Percentiles rank a stretch among this genome's conserved stretches.
Evolutionary conservation across 2,113 vertebrate genomes (phyloP).

Genomic region (Nycticebus coucang): DNA sequence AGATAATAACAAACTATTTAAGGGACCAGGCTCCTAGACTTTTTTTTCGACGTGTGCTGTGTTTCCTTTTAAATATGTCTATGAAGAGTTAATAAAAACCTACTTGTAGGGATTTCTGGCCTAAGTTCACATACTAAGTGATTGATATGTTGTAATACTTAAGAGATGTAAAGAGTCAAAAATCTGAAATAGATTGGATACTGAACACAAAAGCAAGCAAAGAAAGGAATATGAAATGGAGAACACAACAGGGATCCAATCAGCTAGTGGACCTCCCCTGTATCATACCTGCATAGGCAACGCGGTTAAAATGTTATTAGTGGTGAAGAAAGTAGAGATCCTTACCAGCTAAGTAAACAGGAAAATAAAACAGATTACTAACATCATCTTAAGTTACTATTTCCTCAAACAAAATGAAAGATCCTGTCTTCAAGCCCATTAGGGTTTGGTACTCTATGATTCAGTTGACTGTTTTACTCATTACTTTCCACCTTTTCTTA

Average conservation of each 20-base stretch:
- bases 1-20: background rate
- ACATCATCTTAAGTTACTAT: background rate
- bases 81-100: background rate
- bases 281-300: background rate
- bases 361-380: constrained; percentile 12
- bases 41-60: background rate
- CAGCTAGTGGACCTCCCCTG: background rate
- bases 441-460: background rate
- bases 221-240: background rate
- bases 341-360: constrained; percentile 15
- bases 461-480: background rate
- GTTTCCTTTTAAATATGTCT: constrained; percentile 5
- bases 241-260: background rate
- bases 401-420: constrained; percentile 58
- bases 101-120: background rate
- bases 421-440: background rate
- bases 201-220: background rate
- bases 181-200: background rate
- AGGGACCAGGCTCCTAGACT: background rate
- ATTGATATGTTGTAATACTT: constrained; percentile 11
- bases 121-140: background rate
- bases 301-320: background rate
- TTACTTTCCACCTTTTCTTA: constrained; percentile 52
- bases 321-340: background rate
- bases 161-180: background rate